A percentile compares a stretch with the other conserved stretches of the same genome.
phyloP scores from a whole-genome alignment of 2,113 vertebrate species.

The Mus spicilegus region DNA sequence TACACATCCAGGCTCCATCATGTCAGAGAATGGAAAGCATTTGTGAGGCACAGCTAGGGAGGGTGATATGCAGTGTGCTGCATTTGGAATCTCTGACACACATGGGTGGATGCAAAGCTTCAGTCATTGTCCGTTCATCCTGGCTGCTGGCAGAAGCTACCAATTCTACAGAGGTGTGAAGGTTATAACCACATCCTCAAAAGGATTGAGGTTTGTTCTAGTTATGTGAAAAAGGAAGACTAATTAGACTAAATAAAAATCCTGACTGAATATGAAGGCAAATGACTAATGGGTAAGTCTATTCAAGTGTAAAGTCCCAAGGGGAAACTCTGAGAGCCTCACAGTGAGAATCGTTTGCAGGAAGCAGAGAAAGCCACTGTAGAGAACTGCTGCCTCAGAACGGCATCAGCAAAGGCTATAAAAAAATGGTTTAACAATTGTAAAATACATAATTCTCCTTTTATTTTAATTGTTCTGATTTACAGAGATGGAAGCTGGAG shows the following conservation, averaged over 20 bases:
- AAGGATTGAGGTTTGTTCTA: conserved; percentile 38
- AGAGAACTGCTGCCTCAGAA: conserved; percentile 59
- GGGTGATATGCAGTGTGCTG: background rate
- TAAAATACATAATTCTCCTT: conserved; percentile 58
- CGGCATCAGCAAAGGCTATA: conserved; percentile 55
- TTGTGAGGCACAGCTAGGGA: background rate
- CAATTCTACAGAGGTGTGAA: conserved; percentile 32
- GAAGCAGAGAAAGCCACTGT: background rate
- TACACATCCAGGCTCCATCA: background rate
- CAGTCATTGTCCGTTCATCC: conserved; percentile 38
- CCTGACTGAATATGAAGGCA: conserved; percentile 71
- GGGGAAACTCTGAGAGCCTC: conserved; percentile 56
- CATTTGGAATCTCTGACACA: conserved; percentile 10
- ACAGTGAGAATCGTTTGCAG: conserved; percentile 41
- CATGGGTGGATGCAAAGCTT: conserved; percentile 2
- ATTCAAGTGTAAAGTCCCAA: conserved; percentile 44
- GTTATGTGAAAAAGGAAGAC: conserved; percentile 58
- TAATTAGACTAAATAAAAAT: conserved; percentile 78
- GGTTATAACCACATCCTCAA: conserved; percentile 14
- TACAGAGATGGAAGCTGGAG: conserved; percentile 58
- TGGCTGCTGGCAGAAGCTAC: conserved; percentile 38
- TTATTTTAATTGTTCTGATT: conserved; percentile 73
- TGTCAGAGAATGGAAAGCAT: conserved; percentile 31
- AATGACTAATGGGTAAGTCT: conserved; percentile 70
- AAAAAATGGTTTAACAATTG: conserved; percentile 65